These are phyloP conservation scores for Glaucomys volans DNA, from an alignment of 2,113 vertebrate species.

Conservation along the genomic window DNA sequence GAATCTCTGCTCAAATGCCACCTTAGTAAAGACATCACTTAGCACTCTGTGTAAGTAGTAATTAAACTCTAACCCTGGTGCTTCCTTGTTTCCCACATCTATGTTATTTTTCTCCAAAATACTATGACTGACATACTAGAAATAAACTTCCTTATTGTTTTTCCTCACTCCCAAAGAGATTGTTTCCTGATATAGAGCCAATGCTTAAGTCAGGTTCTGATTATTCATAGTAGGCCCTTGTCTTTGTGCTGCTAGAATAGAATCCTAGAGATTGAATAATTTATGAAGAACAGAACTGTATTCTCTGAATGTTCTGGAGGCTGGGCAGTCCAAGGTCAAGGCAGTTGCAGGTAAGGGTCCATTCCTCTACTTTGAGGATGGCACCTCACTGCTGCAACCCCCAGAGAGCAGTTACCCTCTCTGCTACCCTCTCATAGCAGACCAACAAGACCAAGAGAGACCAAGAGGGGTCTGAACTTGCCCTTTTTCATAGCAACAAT, in stretches of 20 bases:
- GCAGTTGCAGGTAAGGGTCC: too few species aligned
- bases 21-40: not conserved
- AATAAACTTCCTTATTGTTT: not conserved
- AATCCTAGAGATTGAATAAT: not conserved
- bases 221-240: not conserved
- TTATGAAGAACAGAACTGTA: not conserved
- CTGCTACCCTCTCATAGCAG: not conserved
- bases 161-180: not conserved
- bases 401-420: not conserved
- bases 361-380: not conserved
- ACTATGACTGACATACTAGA: not conserved
- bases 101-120: not conserved
- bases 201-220: not conserved
- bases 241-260: not conserved
- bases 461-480: fast-evolving
- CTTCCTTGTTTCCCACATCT: not conserved
- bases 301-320: not conserved
- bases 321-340: not conserved
- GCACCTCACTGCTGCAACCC: too few species aligned
- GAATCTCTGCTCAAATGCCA: not conserved
- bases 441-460: not conserved
- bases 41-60: not conserved
- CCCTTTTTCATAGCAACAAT: not conserved
- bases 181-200: not conserved
- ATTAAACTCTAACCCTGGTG: not conserved